phyloP scores from a whole-genome alignment of 2,797 vertebrate species.

The Ciconia nigra region DNA sequence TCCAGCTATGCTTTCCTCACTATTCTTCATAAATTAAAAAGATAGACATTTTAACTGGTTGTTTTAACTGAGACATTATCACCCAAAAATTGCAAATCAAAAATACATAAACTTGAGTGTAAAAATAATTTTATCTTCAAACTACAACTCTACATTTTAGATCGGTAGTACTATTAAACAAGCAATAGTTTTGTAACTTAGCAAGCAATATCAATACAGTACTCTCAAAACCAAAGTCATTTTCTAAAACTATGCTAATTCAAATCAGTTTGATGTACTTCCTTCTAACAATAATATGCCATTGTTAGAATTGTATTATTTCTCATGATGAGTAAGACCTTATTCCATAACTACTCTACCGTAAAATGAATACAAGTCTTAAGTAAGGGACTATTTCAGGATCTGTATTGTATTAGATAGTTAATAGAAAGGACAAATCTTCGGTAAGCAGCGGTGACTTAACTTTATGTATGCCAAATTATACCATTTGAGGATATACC shows the following conservation, averaged over 20 bases:
- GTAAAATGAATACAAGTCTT: background rate
- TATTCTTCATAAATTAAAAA: background rate
- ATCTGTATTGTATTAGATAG: background rate
- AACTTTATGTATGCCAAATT: background rate
- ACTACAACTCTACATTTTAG: background rate
- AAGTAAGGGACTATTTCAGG: background rate
- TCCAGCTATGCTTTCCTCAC: background rate
- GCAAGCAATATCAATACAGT: background rate
- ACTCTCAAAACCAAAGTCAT: background rate
- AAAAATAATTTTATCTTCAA: background rate
- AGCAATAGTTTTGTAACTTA: background rate
- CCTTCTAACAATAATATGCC: background rate
- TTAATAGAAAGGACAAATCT: background rate
- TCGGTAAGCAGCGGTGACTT: background rate
- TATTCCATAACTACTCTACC: background rate
- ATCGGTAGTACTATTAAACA: background rate
- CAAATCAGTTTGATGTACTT: background rate
- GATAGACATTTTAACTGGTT: background rate
- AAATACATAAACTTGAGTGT: background rate
- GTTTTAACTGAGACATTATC: background rate
- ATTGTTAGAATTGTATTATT: background rate
- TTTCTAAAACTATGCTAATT: background rate
- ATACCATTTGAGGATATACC: background rate
- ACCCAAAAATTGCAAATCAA: background rate
- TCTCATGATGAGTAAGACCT: background rate